phyloP scores from a whole-genome alignment of 2,888 invertebrate genomes.

The Chymomyza amoena region DNA sequence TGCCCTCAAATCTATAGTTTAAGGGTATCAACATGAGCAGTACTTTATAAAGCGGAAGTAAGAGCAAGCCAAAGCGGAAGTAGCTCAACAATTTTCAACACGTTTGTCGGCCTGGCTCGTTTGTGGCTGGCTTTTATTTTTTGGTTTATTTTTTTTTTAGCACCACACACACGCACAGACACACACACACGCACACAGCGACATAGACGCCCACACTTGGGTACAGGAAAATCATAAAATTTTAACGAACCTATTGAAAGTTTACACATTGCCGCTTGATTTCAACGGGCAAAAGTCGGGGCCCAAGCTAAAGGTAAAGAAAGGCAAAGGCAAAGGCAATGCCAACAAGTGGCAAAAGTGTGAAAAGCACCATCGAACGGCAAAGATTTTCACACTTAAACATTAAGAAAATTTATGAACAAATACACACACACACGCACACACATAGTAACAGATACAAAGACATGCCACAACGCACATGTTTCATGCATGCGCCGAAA shows the following conservation, averaged over 20 bases:
- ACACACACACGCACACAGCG: conserved; percentile 15
- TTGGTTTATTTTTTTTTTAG: conserved; percentile 27
- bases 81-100: conserved; percentile 69
- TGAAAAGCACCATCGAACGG: conserved; percentile 76
- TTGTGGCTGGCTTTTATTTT: conserved; percentile 15
- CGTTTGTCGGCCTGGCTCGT: conserved; percentile 52
- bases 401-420: conserved; percentile 68
- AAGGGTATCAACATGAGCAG: conserved; percentile 6
- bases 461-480: conserved; percentile 41
- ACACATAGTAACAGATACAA: conserved; percentile 14
- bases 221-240: conserved; percentile 70
- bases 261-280: conserved; percentile 74
- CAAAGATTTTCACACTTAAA: conserved; percentile 77
- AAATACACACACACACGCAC: conserved; percentile 37
- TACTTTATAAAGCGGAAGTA: conserved; percentile 12
- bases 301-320: background rate
- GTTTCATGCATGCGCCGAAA: conserved; percentile 62
- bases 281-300: conserved; percentile 38
- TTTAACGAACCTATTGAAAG: conserved; percentile 75
- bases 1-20: too few species aligned
- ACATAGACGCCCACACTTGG: conserved; percentile 6
- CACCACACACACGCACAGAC: conserved; percentile 18
- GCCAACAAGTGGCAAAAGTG: conserved; percentile 50
- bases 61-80: conserved; percentile 44
- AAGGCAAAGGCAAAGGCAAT: background rate